These are phyloP conservation scores for Ascidia mentula DNA, from an alignment of 23 tunicate species.

Conservation along the genomic window DNA sequence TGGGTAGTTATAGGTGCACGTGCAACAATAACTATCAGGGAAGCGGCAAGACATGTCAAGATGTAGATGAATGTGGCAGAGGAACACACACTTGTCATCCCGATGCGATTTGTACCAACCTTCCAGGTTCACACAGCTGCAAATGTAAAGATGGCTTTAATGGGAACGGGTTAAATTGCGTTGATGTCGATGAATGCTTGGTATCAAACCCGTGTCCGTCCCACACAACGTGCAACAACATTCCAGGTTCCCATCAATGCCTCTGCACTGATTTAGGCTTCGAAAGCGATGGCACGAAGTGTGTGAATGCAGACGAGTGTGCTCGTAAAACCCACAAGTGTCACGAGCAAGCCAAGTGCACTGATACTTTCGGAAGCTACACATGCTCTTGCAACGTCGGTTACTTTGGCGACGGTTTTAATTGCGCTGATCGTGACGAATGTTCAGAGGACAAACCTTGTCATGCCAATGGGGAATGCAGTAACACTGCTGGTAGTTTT, in stretches of 20 bases:
- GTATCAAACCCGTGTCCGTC: constrained; percentile 9
- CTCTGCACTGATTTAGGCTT: constrained; percentile 28
- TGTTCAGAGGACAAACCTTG: background rate
- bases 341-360: constrained; percentile 21
- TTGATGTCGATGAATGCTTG: constrained; percentile 25
- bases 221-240: constrained; percentile 35
- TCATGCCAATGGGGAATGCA: background rate
- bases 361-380: constrained; percentile 21
- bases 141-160: constrained; percentile 14
- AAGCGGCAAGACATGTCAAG: constrained; percentile 13
- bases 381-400: constrained; percentile 27
- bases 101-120: constrained; percentile 19
- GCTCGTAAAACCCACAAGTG: background rate
- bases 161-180: constrained; percentile 24
- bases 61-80: constrained; percentile 26
- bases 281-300: background rate
- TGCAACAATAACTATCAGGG: constrained; percentile 24
- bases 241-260: constrained; percentile 15
- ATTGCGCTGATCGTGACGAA: background rate
- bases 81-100: constrained; percentile 5
- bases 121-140: constrained; percentile 6
- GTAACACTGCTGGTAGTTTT: background rate
- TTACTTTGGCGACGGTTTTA: constrained; percentile 16
- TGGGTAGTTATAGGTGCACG: constrained; percentile 23
- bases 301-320: constrained; percentile 20